Conservation (phyloP, 2,113 vertebrate species). For the Clarias magur region DNA sequence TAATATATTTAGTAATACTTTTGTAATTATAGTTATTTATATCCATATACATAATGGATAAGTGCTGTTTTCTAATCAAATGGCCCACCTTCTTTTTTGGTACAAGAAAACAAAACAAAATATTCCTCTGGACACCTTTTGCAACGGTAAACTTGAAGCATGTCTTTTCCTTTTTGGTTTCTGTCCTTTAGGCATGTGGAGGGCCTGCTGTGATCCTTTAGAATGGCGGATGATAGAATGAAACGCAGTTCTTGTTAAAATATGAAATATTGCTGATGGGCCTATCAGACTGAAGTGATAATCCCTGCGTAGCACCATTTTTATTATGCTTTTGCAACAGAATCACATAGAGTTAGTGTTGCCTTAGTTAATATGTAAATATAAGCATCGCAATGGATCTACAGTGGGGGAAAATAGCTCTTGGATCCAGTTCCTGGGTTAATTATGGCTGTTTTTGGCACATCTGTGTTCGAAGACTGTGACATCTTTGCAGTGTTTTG, state of each 20-base stretch:
- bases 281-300: background rate
- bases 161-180: background rate
- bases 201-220: background rate
- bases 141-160: background rate
- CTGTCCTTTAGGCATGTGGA: background rate
- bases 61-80: slow-evolving; percentile 7
- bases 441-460: background rate
- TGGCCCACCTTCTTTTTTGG: slow-evolving; percentile 17
- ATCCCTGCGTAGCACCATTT: too few species aligned
- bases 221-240: background rate
- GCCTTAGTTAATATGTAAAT: background rate
- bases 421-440: background rate
- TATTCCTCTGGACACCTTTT: background rate
- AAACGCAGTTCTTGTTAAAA: background rate
- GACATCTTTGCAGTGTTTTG: background rate
- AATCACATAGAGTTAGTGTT: background rate
- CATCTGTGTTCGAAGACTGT: background rate
- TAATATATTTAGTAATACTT: background rate
- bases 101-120: background rate
- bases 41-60: background rate
- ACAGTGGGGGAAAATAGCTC: background rate
- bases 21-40: background rate
- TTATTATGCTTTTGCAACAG: background rate
- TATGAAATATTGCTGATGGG: background rate
- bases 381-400: background rate